phyloP scores from a whole-genome alignment of 92 coral and sea anemone genomes.

The Porites divaricata region DNA sequence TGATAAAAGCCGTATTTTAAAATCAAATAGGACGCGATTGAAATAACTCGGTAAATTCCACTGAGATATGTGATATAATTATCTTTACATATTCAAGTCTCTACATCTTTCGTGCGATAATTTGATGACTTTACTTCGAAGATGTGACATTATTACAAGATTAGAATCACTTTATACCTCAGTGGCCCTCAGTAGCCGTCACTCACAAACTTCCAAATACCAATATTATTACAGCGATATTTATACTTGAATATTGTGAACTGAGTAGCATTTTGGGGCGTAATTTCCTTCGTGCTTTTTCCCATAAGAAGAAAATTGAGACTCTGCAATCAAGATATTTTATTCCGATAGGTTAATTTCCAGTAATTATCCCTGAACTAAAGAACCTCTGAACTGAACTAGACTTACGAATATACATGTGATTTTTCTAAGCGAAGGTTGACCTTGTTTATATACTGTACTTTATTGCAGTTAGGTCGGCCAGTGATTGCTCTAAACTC shows the following conservation, averaged over 20 bases:
- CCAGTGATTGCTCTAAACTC: background rate
- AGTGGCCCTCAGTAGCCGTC: background rate
- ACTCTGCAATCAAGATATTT: background rate
- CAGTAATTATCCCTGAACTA: background rate
- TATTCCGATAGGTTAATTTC: background rate
- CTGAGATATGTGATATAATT: background rate
- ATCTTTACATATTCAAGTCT: background rate
- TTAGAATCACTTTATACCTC: too few relatives aligned
- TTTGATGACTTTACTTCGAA: too few relatives aligned
- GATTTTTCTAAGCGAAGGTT: background rate
- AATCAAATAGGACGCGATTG: background rate
- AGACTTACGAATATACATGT: background rate
- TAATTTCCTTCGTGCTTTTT: background rate
- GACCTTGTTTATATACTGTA: background rate
- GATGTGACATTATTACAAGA: too few relatives aligned
- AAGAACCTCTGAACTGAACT: background rate
- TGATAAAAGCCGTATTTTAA: background rate
- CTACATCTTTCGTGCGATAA: background rate
- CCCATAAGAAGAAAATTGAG: background rate
- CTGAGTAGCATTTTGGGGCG: background rate
- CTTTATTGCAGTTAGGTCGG: background rate
- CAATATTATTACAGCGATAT: background rate
- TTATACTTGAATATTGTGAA: background rate
- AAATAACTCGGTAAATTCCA: background rate
- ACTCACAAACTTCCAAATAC: background rate